Conservation (phyloP, 2,113 vertebrate genomes). For the Gracilinanus agilis region DNA sequence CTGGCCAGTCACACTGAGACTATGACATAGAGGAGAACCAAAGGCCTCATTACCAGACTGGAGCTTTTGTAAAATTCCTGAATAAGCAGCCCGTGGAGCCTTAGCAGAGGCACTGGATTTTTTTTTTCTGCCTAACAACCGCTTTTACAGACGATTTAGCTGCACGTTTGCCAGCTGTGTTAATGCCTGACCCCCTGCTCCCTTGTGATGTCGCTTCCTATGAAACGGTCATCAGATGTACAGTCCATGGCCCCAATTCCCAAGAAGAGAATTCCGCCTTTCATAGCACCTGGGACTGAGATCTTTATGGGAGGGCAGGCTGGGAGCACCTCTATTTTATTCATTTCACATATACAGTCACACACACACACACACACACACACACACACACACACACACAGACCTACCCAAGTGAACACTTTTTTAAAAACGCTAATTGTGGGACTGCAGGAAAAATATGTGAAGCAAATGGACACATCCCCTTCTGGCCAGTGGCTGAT, state of each 20-base stretch:
- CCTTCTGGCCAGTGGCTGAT: background rate
- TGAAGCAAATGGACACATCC: background rate
- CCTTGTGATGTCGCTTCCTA: conserved; percentile 16
- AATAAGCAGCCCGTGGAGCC: conserved; percentile 73
- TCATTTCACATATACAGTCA: background rate
- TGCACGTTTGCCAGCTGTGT: conserved; percentile 57
- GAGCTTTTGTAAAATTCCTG: conserved; percentile 80
- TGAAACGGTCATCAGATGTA: conserved; percentile 43
- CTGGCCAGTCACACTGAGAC: conserved; percentile 36
- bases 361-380: no score
- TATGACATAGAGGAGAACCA: conserved; percentile 69
- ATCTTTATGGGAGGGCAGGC: background rate
- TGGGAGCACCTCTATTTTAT: background rate
- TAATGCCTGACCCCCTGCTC: conserved; percentile 53
- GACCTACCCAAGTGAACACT: background rate
- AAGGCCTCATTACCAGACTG: conserved; percentile 78
- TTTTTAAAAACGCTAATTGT: background rate
- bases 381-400: background rate
- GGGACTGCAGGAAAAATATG: background rate
- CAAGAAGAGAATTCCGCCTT: background rate
- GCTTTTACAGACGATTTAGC: conserved; percentile 71
- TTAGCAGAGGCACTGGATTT: conserved; percentile 67
- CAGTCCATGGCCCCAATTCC: background rate
- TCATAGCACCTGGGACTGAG: background rate
- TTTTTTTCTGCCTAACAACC: conserved; percentile 66